These are phyloP conservation scores for Nasonia vitripennis DNA, from an alignment of 1,140 invertebrate genomes.

Conservation along the genomic window DNA sequence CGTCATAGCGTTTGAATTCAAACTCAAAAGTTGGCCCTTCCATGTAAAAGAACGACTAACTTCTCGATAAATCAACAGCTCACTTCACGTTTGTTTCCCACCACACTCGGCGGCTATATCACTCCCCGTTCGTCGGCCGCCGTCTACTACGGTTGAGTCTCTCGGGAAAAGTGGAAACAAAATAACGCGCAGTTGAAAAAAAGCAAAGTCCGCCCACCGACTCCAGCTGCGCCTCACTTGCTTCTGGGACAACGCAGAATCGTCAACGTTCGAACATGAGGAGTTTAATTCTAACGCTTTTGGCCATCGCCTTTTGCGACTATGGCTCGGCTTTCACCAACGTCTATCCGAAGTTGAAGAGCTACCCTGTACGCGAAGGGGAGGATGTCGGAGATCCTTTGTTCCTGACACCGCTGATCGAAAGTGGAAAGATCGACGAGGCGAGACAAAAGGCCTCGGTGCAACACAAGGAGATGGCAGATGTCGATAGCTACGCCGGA, in stretches of 20 bases:
- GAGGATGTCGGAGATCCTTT: conserved; percentile 79
- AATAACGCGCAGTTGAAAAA: background rate
- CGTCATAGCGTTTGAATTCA: background rate
- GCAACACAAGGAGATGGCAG: conserved; percentile 65
- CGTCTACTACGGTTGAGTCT: background rate
- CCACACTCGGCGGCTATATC: background rate
- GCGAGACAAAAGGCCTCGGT: conserved; percentile 72
- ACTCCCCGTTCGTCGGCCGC: background rate
- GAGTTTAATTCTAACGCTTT: background rate
- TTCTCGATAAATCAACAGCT: background rate
- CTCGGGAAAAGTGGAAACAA: background rate
- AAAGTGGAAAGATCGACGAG: conserved; percentile 77
- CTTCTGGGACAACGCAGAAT: too few species aligned
- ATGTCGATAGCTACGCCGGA: conserved; percentile 78
- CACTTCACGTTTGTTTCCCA: conserved; percentile 17
- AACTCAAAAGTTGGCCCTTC: background rate
- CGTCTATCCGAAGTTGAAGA: conserved; percentile 67
- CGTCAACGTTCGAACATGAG: conserved; percentile 12
- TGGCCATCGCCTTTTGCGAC: conserved; percentile 6
- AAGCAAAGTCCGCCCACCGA: background rate
- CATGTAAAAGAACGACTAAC: background rate
- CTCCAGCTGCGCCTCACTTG: background rate
- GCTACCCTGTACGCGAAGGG: conserved; percentile 43
- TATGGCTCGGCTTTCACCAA: conserved; percentile 61
- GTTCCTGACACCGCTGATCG: conserved; percentile 81